These are phyloP conservation scores for Vanessa tameamea DNA, from an alignment of 1,140 invertebrate species.

Conservation along the genomic window DNA sequence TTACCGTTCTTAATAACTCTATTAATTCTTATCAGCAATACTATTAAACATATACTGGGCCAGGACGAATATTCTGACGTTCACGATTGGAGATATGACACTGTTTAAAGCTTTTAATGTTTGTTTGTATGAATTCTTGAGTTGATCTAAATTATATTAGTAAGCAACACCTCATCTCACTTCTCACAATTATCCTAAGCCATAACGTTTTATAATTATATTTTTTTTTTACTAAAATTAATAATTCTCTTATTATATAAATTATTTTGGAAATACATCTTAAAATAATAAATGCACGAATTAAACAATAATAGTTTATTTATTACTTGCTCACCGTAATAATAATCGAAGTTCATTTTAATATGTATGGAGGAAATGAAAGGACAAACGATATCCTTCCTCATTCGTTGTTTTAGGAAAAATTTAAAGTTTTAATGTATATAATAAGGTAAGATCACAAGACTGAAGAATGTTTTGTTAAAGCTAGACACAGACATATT, in stretches of 20 bases:
- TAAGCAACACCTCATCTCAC: neutral
- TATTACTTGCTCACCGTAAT: neutral
- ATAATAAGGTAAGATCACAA: slow-evolving; percentile 18
- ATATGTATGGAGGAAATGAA: neutral
- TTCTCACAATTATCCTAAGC: neutral
- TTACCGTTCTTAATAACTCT: slow-evolving; percentile 8
- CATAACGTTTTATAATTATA: neutral
- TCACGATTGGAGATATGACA: slow-evolving; percentile 1
- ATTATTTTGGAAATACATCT: slow-evolving; percentile 13
- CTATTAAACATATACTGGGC: neutral
- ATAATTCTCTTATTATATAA: slow-evolving; percentile 9
- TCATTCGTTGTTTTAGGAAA: neutral
- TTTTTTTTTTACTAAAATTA: neutral
- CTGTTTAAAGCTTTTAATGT: neutral
- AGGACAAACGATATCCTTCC: neutral
- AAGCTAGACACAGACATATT: slow-evolving; percentile 13
- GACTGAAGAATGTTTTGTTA: neutral
- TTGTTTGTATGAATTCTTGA: too few species aligned
- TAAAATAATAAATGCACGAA: slow-evolving; percentile 25
- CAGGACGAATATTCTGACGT: neutral
- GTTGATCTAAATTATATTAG: neutral
- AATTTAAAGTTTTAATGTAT: neutral
- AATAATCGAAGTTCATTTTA: neutral
- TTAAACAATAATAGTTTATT: slow-evolving; percentile 3
- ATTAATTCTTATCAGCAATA: slow-evolving; percentile 9